Base-by-base conservation (phyloP, 1,140 invertebrate genomes). In the Dendroctonus valens region DNA sequence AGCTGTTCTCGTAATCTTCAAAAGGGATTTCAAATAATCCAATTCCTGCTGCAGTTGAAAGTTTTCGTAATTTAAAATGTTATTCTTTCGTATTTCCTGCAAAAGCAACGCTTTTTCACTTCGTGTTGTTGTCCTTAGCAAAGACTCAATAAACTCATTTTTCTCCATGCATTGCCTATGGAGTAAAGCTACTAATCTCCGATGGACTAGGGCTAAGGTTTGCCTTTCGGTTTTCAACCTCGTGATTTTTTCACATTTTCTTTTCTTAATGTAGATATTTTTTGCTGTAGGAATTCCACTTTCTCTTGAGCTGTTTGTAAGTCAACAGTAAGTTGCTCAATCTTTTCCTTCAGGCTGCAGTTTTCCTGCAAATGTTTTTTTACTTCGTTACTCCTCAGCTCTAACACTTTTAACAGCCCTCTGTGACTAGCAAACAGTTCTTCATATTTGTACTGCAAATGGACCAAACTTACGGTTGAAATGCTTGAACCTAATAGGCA, bases 371-470 rank as follows among this genome's bases (percentile, higher is more conserved):
- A 42, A 8, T 66, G 59, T 66, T 63, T 73, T 49, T 70, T 65
- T 41, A 70, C 50, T 40, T 73, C 72, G 12, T 64, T 48, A n/a
- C 53, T 69, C 57, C 68, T 57, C 7, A 67, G 37, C 41, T 70
- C 69, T 8, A 73, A 41, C 9, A 72, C 11, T 70, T 72, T 69
- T 12, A 73, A 60, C 37, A 73, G 52, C 7, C 67, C 68, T 41
- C 64, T 49, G 46, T 73, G 64, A 46, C 50, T 72, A 0, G 64
- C 53, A 7, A 70, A 38, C 8, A 72, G 42, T 59, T 73, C 72
- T 67, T 73, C 72, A 44, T 72, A 73, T 69, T 73, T 71, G 50
- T 70, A 73, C 59, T 73, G 72, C 38, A 73, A 46, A 62, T 71
- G 60, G 7, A 73, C 72, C 41, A 71, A 61, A 50, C 72, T 73